Percentiles rank a stretch among this genome's conserved stretches.
Evolutionary conservation across 2,888 invertebrate species (phyloP).

Genomic region (Caenorhabditis angaria): DNA sequence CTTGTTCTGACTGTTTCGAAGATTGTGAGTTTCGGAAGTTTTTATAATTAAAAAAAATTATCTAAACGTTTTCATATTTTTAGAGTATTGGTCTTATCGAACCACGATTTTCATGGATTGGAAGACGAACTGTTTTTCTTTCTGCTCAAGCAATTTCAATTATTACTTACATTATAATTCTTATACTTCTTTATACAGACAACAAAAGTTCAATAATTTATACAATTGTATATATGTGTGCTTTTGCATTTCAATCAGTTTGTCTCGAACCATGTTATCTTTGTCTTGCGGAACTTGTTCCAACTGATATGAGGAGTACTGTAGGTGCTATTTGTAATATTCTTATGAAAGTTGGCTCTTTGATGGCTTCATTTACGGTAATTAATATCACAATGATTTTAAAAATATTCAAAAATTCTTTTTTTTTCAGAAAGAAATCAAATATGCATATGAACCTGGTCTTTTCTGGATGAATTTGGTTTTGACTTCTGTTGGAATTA

Average conservation of each 20-base stretch:
- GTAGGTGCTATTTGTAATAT: constrained; percentile 33
- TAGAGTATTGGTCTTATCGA: constrained; percentile 30
- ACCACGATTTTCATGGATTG: constrained; percentile 32
- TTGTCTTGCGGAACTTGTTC: constrained; percentile 29
- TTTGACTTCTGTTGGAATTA: constrained; percentile 20
- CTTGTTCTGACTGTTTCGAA: constrained; percentile 30
- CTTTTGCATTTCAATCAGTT: constrained; percentile 30
- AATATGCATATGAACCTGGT: constrained; percentile 27
- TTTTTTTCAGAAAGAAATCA: constrained; percentile 24
- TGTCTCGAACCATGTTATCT: constrained; percentile 31
- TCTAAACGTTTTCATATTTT: too few relatives aligned
- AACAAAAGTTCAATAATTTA: constrained; percentile 32
- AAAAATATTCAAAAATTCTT: background rate
- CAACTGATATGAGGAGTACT: constrained; percentile 36
- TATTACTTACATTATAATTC: constrained; percentile 20
- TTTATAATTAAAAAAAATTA: too few relatives aligned
- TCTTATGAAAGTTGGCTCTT: constrained; percentile 22
- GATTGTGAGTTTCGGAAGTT: constrained; percentile 24
- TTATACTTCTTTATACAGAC: constrained; percentile 21
- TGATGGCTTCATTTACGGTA: constrained; percentile 28
- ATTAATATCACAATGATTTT: background rate
- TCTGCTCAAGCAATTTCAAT: constrained; percentile 25
- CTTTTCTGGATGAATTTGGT: constrained; percentile 34
- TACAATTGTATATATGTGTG: constrained; percentile 26
- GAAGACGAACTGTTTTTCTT: constrained; percentile 20